Conservation (phyloP, 1,140 invertebrate genomes). For the Charaxes varanes region DNA sequence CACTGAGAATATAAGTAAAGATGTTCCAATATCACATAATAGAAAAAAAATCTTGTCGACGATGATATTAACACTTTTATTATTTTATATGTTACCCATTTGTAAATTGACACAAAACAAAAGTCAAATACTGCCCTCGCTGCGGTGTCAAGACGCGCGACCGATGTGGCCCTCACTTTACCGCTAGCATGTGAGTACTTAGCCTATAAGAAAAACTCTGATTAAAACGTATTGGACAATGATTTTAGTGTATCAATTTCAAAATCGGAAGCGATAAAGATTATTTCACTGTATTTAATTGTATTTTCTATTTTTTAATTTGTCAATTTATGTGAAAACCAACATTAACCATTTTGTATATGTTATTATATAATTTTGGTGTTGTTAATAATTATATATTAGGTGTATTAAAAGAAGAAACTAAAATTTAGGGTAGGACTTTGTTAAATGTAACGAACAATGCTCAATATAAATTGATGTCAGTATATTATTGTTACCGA, state of each 20-base stretch:
- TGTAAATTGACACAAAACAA: conserved; percentile 73
- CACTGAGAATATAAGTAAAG: conserved; percentile 9
- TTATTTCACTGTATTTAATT: too few species aligned
- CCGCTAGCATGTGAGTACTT: conserved; percentile 56
- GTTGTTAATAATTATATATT: too few species aligned
- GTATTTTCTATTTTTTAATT: too few species aligned
- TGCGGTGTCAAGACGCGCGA: conserved; percentile 33
- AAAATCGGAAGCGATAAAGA: conserved; percentile 17
- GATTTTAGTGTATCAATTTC: conserved; percentile 7
- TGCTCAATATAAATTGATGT: too few species aligned
- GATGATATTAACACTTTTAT: conserved; percentile 74
- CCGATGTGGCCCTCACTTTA: conserved; percentile 25
- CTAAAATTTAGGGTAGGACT: too few species aligned
- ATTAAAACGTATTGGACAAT: conserved; percentile 28
- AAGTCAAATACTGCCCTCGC: conserved; percentile 62
- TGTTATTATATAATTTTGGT: too few species aligned
- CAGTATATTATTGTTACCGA: too few species aligned
- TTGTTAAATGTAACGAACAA: too few species aligned
- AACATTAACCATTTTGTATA: too few species aligned
- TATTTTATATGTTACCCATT: conserved; percentile 74
- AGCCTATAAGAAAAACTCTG: too few species aligned
- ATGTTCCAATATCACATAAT: conserved; percentile 8
- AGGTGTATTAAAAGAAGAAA: too few species aligned
- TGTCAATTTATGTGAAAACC: too few species aligned
- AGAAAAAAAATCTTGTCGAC: conserved; percentile 44